Evolutionary conservation across 2,113 vertebrate genomes (phyloP), one percentile per base, ranked within the genome.

Genomic region (Pangasianodon gigas): DNA sequence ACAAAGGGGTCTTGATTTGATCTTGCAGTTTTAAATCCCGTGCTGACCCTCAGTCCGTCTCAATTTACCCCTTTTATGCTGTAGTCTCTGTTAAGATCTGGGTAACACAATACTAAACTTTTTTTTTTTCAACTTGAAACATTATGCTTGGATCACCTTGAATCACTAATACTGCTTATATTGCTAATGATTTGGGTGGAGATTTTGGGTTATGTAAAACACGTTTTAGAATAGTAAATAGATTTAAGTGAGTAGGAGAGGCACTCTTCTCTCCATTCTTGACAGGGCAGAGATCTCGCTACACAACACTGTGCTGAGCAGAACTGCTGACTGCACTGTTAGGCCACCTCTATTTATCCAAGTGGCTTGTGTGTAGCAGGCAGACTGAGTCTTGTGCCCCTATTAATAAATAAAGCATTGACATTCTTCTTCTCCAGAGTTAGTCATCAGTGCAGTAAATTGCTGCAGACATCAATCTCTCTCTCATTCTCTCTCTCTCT

Each of bases 321-420:
- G 80, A 91, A 89, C 52, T 92, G 69, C 89, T 91, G 89, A 93
- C 84, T 79, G 87, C 58, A 88, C 91, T 90, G 77, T 90, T 32
- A n/a, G 67, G 24, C 51, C 84, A 48, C 44, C 58, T 94, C 90
- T 86, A 87, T 85, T 91, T 69, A 91, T 93, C 92, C 91, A 90
- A 80, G 87, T 75, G 90, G 86, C 87, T 86, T 91, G 86, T 89
- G 89, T 92, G 92, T 91, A 93, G 93, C 93, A 93, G 89, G 87
- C 65, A 44, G 85, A 80, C 67, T 4, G 56, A 84, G 58, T 58
- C 54, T 85, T 21, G 85, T 51, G 79, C 71, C 37, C 71, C 82
- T 71, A 60, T 91, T 91, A 91, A 90, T 91, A 91, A 91, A 88
- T 91, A 91, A 87, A 91, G 77, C 88, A 67, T 58, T 89, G 91